A percentile compares a stretch with the other conserved stretches of the same genome.
These are phyloP conservation scores for Microctenopoma steveboyesi DNA, from an alignment of 2,797 vertebrate genomes.

Conservation along the genomic window DNA sequence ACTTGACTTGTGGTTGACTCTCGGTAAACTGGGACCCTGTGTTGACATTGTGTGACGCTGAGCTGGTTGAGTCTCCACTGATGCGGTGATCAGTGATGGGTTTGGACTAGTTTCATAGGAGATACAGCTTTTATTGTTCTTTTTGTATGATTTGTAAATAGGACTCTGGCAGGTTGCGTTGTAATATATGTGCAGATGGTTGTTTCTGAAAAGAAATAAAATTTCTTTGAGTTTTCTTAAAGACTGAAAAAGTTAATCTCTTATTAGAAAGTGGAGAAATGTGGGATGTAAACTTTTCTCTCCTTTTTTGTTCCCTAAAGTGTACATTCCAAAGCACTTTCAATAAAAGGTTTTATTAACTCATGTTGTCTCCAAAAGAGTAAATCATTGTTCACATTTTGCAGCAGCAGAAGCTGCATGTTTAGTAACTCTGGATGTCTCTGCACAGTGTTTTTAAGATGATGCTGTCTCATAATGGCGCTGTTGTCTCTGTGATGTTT, in stretches of 20 bases:
- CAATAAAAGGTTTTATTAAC: slow-evolving; percentile 82
- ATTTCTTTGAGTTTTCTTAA: slow-evolving; percentile 48
- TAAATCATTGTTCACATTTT: neutral
- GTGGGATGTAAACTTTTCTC: slow-evolving; percentile 9
- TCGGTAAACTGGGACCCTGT: slow-evolving; percentile 18
- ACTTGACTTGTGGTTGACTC: slow-evolving; percentile 18
- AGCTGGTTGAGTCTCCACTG: slow-evolving; percentile 10
- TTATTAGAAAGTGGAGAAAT: slow-evolving; percentile 37
- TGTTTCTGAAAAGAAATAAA: slow-evolving; percentile 48
- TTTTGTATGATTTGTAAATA: slow-evolving; percentile 85
- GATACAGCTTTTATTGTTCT: slow-evolving; percentile 48
- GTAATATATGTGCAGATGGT: slow-evolving; percentile 65
- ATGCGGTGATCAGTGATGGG: slow-evolving; percentile 20
- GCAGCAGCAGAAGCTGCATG: neutral
- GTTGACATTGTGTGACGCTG: neutral
- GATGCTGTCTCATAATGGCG: neutral
- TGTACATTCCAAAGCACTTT: slow-evolving; percentile 80
- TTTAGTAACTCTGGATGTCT: neutral
- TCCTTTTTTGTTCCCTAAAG: slow-evolving; percentile 55
- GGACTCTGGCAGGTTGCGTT: slow-evolving; percentile 65
- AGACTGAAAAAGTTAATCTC: slow-evolving; percentile 27
- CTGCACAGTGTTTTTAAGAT: neutral
- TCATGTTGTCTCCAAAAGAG: slow-evolving; percentile 13
- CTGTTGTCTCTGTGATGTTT: neutral
- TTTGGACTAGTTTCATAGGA: slow-evolving; percentile 29